These are phyloP conservation scores for Montipora capricornis DNA, from an alignment of 64 coral and sea anemone species.

Conservation along the genomic window DNA sequence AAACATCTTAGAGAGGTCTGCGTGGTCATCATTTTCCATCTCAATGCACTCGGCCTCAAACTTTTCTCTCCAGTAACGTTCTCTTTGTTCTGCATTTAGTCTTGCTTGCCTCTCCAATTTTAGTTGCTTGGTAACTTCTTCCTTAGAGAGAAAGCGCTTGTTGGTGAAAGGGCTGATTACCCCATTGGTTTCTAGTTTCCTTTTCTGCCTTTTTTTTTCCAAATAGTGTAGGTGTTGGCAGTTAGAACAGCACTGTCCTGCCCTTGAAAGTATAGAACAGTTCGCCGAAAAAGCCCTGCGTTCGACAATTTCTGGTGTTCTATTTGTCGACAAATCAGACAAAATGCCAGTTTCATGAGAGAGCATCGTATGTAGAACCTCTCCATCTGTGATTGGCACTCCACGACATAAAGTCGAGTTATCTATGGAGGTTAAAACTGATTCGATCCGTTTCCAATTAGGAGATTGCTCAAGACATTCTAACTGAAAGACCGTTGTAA, in stretches of 20 bases:
- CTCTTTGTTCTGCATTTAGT: constrained; percentile 20
- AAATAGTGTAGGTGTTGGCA: background rate
- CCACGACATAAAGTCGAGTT: background rate
- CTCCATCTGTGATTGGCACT: constrained; percentile 8
- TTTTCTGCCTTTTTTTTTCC: background rate
- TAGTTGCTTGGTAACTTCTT: constrained; percentile 2
- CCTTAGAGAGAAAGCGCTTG: constrained; percentile 37
- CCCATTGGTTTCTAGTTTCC: background rate
- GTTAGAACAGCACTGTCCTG: background rate
- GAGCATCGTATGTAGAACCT: background rate
- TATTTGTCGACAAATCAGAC: background rate
- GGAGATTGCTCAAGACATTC: background rate
- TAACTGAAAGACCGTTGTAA: background rate
- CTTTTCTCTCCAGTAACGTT: constrained; percentile 47
- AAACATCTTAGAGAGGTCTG: constrained; percentile 5
- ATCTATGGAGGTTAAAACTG: background rate
- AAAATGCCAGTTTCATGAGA: background rate
- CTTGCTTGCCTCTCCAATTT: background rate
- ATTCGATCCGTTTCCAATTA: background rate
- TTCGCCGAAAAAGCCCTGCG: background rate
- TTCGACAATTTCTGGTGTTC: background rate
- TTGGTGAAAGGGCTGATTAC: background rate
- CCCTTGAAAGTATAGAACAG: background rate
- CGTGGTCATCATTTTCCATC: constrained; percentile 12
- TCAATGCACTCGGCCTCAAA: constrained; percentile 8